Conservation (phyloP, 2,113 vertebrate species). For the Dryoscopus gambensis region DNA sequence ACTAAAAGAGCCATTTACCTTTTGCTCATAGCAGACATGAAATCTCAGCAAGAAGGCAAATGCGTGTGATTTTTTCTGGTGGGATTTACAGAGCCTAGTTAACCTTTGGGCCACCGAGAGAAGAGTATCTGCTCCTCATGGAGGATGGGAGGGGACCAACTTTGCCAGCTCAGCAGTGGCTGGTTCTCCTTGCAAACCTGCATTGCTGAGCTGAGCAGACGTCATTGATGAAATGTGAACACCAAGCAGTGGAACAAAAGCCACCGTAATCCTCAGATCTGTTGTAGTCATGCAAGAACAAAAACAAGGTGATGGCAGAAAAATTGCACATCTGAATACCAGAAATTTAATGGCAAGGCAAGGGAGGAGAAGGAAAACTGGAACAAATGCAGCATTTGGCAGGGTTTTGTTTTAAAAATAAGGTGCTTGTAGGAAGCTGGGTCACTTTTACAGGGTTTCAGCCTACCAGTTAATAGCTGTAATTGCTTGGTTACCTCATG, state of each 20-base stretch:
- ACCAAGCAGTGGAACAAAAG: neutral
- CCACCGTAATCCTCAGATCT: neutral
- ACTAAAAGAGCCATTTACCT: neutral
- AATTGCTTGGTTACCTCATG: slow-evolving; percentile 47
- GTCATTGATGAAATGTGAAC: neutral
- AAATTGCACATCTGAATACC: neutral
- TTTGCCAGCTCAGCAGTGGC: slow-evolving; percentile 45
- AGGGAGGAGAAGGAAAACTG: neutral
- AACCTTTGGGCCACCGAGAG: neutral
- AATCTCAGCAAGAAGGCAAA: neutral
- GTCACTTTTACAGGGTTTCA: slow-evolving; percentile 27
- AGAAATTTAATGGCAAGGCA: neutral
- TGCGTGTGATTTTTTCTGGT: neutral
- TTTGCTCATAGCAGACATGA: neutral
- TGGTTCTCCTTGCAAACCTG: slow-evolving; percentile 8
- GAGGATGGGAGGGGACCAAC: neutral
- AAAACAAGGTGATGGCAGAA: neutral
- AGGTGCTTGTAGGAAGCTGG: neutral
- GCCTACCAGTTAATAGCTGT: neutral
- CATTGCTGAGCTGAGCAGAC: neutral
- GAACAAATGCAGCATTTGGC: slow-evolving; percentile 10
- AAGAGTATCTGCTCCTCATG: neutral
- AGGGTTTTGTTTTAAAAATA: slow-evolving; percentile 33
- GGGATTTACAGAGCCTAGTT: neutral
- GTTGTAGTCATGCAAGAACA: neutral